phyloP scores from a whole-genome alignment of 2,797 vertebrate species.

The Podargus strigoides region DNA sequence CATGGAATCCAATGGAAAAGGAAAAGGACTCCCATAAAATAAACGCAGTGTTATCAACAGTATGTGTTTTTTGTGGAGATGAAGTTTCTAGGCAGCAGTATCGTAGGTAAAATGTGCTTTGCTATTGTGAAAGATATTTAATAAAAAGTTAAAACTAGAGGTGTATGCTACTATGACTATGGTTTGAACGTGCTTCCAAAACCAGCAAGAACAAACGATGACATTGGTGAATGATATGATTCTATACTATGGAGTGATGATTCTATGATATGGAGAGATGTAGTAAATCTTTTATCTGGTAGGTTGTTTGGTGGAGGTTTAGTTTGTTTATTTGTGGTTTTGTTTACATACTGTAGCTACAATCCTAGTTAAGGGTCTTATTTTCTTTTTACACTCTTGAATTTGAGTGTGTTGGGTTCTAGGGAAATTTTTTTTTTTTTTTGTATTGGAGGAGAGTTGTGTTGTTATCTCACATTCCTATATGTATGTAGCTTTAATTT shows the following conservation, averaged over 20 bases:
- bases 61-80: slow-evolving; percentile 91
- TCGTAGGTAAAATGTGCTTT: slow-evolving; percentile 78
- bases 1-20: slow-evolving; percentile 78
- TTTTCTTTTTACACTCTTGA: neutral
- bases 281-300: neutral
- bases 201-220: neutral
- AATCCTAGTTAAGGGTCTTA: neutral
- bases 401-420: neutral
- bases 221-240: too few relatives aligned
- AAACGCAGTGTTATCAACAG: slow-evolving; percentile 75
- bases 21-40: slow-evolving; percentile 70
- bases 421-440: neutral
- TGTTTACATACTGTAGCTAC: neutral
- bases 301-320: neutral
- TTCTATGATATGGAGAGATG: neutral
- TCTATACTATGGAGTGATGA: too few relatives aligned
- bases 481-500: neutral
- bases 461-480: neutral
- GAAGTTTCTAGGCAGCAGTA: slow-evolving; percentile 92
- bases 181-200: neutral
- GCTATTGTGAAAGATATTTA: neutral
- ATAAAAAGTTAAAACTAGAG: neutral
- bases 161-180: neutral
- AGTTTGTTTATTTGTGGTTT: neutral
- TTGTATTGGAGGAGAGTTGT: rapidly evolving